Conservation (phyloP, 2,113 vertebrate genomes). For the Rhea pennata region DNA sequence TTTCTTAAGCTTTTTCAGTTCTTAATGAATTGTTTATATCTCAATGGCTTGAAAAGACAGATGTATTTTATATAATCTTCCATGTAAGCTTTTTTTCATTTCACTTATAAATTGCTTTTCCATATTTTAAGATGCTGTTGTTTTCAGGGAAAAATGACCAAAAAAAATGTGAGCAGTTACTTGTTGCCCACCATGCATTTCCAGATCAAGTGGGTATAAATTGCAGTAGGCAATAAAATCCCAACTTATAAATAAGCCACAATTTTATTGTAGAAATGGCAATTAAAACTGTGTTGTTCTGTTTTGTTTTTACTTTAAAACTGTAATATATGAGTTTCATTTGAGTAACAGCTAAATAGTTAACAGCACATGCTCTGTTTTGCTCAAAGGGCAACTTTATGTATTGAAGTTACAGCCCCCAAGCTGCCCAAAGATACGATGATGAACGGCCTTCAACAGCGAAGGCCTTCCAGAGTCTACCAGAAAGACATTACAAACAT, state of each 20-base stretch:
- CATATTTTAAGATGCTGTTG: constrained; percentile 79
- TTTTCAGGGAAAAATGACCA: constrained; percentile 67
- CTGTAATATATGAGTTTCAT: constrained; percentile 70
- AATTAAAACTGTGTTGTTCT: constrained; percentile 73
- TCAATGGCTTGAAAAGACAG: constrained; percentile 77
- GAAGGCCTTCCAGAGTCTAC: constrained; percentile 37
- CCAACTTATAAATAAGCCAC: constrained; percentile 72
- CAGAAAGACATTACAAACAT: neutral
- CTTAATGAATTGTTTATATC: constrained; percentile 76
- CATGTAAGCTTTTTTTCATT: constrained; percentile 79
- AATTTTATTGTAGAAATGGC: constrained; percentile 74
- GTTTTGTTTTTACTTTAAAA: constrained; percentile 67
- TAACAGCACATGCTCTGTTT: constrained; percentile 48
- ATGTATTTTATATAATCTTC: constrained; percentile 81
- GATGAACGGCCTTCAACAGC: constrained; percentile 33
- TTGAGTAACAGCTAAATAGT: constrained; percentile 51
- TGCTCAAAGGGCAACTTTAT: neutral
- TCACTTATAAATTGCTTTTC: constrained; percentile 87
- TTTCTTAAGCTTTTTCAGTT: constrained; percentile 65
- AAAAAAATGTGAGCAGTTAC: constrained; percentile 65
- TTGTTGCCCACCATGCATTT: constrained; percentile 69
- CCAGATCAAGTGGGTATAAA: constrained; percentile 76
- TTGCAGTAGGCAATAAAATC: constrained; percentile 74
- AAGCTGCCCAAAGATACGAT: constrained; percentile 10
- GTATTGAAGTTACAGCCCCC: neutral